Evolutionary conservation across 2,113 vertebrate species (phyloP).

Genomic region (Triplophysa siluroides): DNA sequence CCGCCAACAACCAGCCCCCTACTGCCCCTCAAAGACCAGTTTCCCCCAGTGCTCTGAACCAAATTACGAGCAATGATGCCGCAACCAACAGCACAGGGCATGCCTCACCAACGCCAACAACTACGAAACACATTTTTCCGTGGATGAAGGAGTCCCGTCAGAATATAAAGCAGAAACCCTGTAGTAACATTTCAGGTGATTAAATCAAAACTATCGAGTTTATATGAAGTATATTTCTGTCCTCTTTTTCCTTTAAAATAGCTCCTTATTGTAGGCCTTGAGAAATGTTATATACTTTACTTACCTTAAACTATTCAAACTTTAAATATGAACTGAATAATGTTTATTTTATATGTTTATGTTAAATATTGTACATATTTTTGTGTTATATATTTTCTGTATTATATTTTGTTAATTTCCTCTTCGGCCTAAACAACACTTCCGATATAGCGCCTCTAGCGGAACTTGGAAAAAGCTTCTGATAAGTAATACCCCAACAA

Average conservation of each 20-base stretch:
- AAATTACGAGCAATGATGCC: conserved; percentile 85
- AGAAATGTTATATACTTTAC: too few species aligned
- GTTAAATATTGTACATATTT: too few species aligned
- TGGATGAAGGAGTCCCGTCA: conserved; percentile 99
- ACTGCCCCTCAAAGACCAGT: conserved; percentile 72
- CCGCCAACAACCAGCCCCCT: conserved; percentile 78
- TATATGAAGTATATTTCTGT: background rate
- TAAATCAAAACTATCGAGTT: background rate
- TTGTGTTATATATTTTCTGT: too few species aligned
- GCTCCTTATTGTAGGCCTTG: too few species aligned
- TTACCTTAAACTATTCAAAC: too few species aligned
- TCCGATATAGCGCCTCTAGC: background rate
- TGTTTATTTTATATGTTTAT: too few species aligned
- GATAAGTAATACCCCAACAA: background rate
- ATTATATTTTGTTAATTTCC: too few species aligned
- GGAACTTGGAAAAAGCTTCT: too few species aligned
- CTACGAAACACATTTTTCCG: conserved; percentile 94
- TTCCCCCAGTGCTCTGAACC: conserved; percentile 82
- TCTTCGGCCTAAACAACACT: background rate
- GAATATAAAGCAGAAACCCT: conserved; percentile 96
- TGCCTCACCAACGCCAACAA: conserved; percentile 79
- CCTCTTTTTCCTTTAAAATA: too few species aligned
- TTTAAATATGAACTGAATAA: too few species aligned
- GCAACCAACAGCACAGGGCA: conserved; percentile 82
- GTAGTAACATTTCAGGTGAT: conserved; percentile 96